Evolutionary conservation across 92 coral and sea anemone species (phyloP).

Genomic region (Ricordea florida): DNA sequence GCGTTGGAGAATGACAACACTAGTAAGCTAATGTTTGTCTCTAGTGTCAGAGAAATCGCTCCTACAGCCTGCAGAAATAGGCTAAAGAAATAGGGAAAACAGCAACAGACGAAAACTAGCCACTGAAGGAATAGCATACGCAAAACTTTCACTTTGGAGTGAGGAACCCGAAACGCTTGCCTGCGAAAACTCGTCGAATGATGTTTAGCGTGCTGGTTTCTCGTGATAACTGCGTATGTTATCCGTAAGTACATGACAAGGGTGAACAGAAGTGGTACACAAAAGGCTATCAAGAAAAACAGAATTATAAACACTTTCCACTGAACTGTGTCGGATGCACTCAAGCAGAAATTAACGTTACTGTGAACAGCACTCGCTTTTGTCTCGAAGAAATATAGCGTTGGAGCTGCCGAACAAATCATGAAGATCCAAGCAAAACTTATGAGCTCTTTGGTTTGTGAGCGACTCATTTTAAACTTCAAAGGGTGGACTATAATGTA

Average conservation of each 20-base stretch:
- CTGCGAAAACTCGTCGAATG: conserved; percentile 71
- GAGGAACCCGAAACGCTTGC: conserved; percentile 81
- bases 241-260: conserved; percentile 71
- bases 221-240: conserved; percentile 59
- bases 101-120: conserved; percentile 66
- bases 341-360: conserved; percentile 42
- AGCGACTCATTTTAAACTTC: conserved; percentile 93
- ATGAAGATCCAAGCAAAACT: conserved; percentile 88
- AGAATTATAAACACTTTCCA: conserved; percentile 72
- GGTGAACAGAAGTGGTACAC: conserved; percentile 76
- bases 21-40: conserved; percentile 49
- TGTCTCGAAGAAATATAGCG: conserved; percentile 73
- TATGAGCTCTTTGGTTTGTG: conserved; percentile 92
- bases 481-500: conserved; percentile 94
- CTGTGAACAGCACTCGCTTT: not conserved
- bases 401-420: conserved; percentile 81
- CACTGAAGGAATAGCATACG: conserved; percentile 86
- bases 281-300: conserved; percentile 73
- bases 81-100: conserved; percentile 72
- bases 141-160: conserved; percentile 84
- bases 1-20: conserved; percentile 70
- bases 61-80: conserved; percentile 53
- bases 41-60: not conserved
- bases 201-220: conserved; percentile 76
- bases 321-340: conserved; percentile 44